Base-by-base conservation (phyloP, 2,888 invertebrate genomes). In the Dicyrtomina minuta region DNA sequence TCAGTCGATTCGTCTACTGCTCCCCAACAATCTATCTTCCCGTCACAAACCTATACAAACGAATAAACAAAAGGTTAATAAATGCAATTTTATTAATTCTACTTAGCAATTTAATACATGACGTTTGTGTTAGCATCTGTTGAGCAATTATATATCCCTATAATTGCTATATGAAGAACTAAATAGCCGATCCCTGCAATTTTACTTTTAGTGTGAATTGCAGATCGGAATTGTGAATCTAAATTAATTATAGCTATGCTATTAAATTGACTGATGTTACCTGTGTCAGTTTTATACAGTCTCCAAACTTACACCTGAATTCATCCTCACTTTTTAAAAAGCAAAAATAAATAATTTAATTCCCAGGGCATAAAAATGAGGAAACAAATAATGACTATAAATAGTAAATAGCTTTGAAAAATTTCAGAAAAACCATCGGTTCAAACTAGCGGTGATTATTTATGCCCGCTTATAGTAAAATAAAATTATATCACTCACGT, bases 271-370 rank as follows among this genome's bases (percentile, higher is more conserved):
- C 43, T 41, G 43, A 41, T 20, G 20, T 59, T 24, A 77, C 75
- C 59, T 73, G 27, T 17, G 68, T 70, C 1, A 74, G 33, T 59
- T 73, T 69, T 1, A 76, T 75, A 44, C 77, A 77, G 27, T 70
- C 77, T 3, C 77, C 77, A 41, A 77, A 77, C 24, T 77, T 76
- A 61, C 77, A 77, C 43, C 70, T 74, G 55, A 77, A 77, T 43
- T 77, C 75, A 8, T n/a, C n/a, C n/a, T n/a, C n/a, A n/a, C n/a
- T n/a, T n/a, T n/a, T n/a, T n/a, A n/a, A n/a, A n/a, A n/a, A n/a
- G n/a, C n/a, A n/a, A n/a, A n/a, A n/a, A n/a, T n/a, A n/a, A n/a
- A n/a, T n/a, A n/a, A n/a, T n/a, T n/a, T n/a, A n/a, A n/a, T n/a
- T n/a, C n/a, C n/a, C n/a, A n/a, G n/a, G n/a, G n/a, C n/a, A n/a